A percentile compares a stretch with the other conserved stretches of the same genome.
Conservation (phyloP, 2,888 invertebrate species). For the Thymelicus lineola region DNA sequence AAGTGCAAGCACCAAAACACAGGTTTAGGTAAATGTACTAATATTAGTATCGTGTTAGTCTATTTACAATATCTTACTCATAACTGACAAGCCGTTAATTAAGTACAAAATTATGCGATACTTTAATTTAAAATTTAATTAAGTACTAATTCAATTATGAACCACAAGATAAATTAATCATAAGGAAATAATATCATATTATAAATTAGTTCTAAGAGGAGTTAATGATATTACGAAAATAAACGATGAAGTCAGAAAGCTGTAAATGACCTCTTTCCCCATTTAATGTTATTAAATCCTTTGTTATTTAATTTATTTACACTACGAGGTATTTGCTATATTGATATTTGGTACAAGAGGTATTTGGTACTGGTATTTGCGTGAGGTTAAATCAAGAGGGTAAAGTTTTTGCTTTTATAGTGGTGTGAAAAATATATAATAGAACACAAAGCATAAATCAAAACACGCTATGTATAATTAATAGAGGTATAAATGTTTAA, state of each 20-base stretch:
- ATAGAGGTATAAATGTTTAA: slow-evolving; percentile 30
- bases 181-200: slow-evolving; percentile 5
- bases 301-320: no score
- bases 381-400: no score
- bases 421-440: not conserved
- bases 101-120: not conserved
- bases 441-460: not conserved
- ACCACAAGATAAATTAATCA: not conserved
- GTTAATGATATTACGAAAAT: not conserved
- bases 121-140: slow-evolving; percentile 2
- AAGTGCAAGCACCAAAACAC: no score
- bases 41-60: not conserved
- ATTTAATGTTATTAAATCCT: no score
- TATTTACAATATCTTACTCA: not conserved
- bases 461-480: slow-evolving; percentile 23
- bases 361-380: no score
- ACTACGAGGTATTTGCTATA: no score
- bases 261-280: no score
- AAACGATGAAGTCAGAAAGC: not conserved
- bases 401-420: not conserved
- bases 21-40: not conserved
- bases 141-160: slow-evolving; percentile 3
- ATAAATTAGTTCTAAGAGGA: slow-evolving; percentile 1
- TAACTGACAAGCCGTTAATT: not conserved
- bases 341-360: no score